Percentiles rank a stretch among this genome's conserved stretches.
Evolutionary conservation across 2,113 vertebrate species (phyloP).

Genomic region (Indicator maculatus): DNA sequence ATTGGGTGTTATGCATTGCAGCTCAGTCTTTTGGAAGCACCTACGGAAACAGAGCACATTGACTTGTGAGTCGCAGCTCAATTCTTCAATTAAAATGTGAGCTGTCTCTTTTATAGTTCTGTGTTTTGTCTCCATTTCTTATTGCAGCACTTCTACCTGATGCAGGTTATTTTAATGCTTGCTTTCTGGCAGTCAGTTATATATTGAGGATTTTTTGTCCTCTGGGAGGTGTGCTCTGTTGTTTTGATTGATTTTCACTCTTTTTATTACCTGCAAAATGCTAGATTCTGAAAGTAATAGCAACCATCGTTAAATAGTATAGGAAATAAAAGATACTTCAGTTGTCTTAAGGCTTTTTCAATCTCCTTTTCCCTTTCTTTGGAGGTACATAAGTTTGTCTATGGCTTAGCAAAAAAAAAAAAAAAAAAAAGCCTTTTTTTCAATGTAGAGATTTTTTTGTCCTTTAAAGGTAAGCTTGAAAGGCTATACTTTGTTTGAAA

Average conservation of each 20-base stretch:
- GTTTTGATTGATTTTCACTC: slow-evolving; percentile 74
- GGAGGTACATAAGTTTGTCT: slow-evolving; percentile 33
- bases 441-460: background rate
- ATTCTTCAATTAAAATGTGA: slow-evolving; percentile 69
- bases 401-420: background rate
- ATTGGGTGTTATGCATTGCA: slow-evolving; percentile 1
- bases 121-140: slow-evolving; percentile 48
- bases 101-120: slow-evolving; percentile 34
- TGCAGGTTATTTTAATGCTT: slow-evolving; percentile 64
- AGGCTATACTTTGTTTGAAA: slow-evolving; percentile 34
- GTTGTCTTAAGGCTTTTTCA: slow-evolving; percentile 67
- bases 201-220: slow-evolving; percentile 64
- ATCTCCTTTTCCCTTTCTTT: slow-evolving; percentile 43
- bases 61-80: background rate
- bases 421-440: background rate
- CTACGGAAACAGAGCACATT: background rate
- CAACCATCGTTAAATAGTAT: slow-evolving; percentile 62
- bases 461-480: slow-evolving; percentile 46
- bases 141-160: slow-evolving; percentile 41
- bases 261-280: slow-evolving; percentile 74
- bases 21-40: background rate
- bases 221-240: slow-evolving; percentile 64
- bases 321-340: slow-evolving; percentile 63
- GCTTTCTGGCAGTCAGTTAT: slow-evolving; percentile 61
- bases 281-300: slow-evolving; percentile 72